phyloP scores from a whole-genome alignment of 2,888 invertebrate species.

The Ashinkailepas kermadecensis region DNA sequence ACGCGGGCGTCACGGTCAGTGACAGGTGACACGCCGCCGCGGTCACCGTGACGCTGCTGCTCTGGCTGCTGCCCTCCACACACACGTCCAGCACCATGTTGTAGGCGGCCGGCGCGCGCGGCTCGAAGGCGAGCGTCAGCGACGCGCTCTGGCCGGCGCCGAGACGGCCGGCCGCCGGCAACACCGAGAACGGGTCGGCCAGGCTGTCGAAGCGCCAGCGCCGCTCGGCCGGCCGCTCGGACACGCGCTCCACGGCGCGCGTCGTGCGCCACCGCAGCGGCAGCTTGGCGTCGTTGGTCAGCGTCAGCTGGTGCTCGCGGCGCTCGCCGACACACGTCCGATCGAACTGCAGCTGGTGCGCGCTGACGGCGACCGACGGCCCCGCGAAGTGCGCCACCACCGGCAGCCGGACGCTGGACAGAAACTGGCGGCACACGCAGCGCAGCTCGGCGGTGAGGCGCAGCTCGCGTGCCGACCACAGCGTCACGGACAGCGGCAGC shows the following conservation, averaged over 20 bases:
- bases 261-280: constrained; percentile 25
- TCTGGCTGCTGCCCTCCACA: constrained; percentile 43
- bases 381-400: constrained; percentile 23
- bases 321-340: constrained; percentile 4
- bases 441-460: constrained; percentile 9
- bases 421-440: not conserved
- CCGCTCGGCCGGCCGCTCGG: constrained; percentile 24
- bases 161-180: constrained; percentile 32
- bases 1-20: constrained; percentile 56
- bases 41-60: constrained; percentile 65
- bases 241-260: constrained; percentile 23
- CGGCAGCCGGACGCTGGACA: not conserved
- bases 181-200: constrained; percentile 55
- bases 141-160: constrained; percentile 55
- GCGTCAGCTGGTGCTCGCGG: not conserved
- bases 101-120: constrained; percentile 73
- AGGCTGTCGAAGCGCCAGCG: constrained; percentile 62
- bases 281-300: constrained; percentile 8
- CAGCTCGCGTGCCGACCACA: constrained; percentile 19
- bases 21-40: constrained; percentile 46
- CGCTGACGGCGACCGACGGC: constrained; percentile 13
- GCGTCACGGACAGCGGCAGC: not conserved
- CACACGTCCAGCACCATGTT: constrained; percentile 70
- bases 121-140: constrained; percentile 68
- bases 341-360: not conserved